A percentile compares a stretch with the other conserved stretches of the same genome.
These are phyloP conservation scores for Hirtodrosophila cameraria DNA, from an alignment of 2,888 invertebrate species.

Conservation along the genomic window DNA sequence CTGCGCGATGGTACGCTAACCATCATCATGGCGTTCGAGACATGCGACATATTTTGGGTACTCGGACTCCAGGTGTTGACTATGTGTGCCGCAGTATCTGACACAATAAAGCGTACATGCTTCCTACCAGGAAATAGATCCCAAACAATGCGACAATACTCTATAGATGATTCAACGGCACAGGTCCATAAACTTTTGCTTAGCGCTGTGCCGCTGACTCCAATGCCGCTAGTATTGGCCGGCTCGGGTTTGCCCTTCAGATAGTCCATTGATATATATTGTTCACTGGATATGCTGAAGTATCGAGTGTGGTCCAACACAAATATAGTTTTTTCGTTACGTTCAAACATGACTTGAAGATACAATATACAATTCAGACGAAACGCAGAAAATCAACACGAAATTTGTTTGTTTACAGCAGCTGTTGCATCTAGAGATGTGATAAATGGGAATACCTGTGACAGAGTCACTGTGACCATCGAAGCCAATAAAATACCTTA, in stretches of 20 bases:
- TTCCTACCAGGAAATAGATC: constrained; percentile 97
- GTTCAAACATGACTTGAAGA: constrained; percentile 73
- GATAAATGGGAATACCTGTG: neutral
- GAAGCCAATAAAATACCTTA: neutral
- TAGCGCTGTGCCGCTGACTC: constrained; percentile 86
- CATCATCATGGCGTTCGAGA: constrained; percentile 92
- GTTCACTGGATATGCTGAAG: constrained; percentile 88
- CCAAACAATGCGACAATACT: constrained; percentile 98
- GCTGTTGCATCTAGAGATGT: constrained; percentile 39
- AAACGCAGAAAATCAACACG: neutral
- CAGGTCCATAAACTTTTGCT: constrained; percentile 98
- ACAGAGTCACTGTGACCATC: neutral
- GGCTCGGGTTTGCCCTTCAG: constrained; percentile 84
- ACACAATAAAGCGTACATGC: constrained; percentile 93
- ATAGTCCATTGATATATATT: constrained; percentile 82
- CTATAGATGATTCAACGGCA: constrained; percentile 96
- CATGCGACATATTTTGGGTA: constrained; percentile 94
- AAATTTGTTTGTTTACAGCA: constrained; percentile 45
- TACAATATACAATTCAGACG: too few species aligned
- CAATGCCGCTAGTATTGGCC: constrained; percentile 8
- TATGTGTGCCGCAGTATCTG: constrained; percentile 93
- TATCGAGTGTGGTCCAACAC: constrained; percentile 97
- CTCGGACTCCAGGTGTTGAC: constrained; percentile 92
- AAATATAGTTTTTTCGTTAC: constrained; percentile 97
- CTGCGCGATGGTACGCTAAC: constrained; percentile 90